Conservation (phyloP, 2,797 vertebrate species). For the Sebastes diaconus region DNA sequence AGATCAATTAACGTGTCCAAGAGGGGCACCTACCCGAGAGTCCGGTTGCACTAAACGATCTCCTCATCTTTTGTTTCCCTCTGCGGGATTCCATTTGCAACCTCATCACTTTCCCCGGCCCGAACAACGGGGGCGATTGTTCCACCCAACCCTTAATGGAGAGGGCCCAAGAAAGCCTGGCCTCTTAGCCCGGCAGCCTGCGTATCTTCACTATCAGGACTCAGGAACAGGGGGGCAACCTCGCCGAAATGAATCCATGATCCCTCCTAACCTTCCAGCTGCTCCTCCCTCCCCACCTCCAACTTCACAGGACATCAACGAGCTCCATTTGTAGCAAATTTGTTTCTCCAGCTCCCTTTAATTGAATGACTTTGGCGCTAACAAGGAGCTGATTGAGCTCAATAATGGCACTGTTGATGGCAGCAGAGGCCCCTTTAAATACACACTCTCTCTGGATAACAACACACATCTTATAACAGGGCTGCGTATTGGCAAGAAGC, state of each 20-base stretch:
- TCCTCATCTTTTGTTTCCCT: constrained; percentile 90
- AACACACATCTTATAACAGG: background rate
- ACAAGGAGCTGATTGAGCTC: constrained; percentile 75
- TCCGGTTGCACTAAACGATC: constrained; percentile 93
- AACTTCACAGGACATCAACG: constrained; percentile 78
- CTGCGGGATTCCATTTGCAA: constrained; percentile 83
- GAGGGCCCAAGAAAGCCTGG: constrained; percentile 83
- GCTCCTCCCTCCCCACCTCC: constrained; percentile 33
- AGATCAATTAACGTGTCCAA: constrained; percentile 96
- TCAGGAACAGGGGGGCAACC: constrained; percentile 56
- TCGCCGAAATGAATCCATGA: constrained; percentile 79
- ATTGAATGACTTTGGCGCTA: constrained; percentile 75
- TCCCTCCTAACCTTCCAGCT: constrained; percentile 28
- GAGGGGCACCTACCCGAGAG: constrained; percentile 90
- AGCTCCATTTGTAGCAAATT: constrained; percentile 89
- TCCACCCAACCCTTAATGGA: constrained; percentile 81
- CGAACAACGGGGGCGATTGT: constrained; percentile 91
- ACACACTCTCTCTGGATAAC: background rate
- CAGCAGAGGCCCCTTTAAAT: constrained; percentile 2
- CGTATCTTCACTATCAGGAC: constrained; percentile 88
- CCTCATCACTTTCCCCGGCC: constrained; percentile 77
- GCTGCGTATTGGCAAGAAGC: background rate
- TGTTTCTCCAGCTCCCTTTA: constrained; percentile 83
- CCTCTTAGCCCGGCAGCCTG: constrained; percentile 78
- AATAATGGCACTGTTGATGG: constrained; percentile 56